Evolutionary conservation across 2,113 vertebrate genomes (phyloP), one percentile per base, ranked within the genome.

Genomic region (Heterotis niloticus): DNA sequence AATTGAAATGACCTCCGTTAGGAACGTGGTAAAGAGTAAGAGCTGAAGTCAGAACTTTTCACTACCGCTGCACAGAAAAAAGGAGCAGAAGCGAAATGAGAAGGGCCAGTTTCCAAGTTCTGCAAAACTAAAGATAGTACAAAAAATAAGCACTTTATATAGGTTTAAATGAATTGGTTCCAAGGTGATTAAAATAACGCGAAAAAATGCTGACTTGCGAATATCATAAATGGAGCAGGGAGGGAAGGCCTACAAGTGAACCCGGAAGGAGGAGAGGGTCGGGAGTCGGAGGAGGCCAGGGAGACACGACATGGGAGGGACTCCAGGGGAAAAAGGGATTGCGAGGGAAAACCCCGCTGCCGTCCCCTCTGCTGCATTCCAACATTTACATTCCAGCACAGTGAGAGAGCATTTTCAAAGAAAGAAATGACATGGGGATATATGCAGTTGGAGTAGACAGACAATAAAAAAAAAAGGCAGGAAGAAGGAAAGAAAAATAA

Each of bases 341-440:
- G 82, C 59, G 17, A 88, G 91, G 92, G 91, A 91, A 92, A 92
- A 90, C 82, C 91, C 92, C 91, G 83, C 80, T 62, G 64, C 82
- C 89, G 85, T 90, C 86, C 89, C 87, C 73, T 85, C 82, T 65
- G 77, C 80, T 81, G 75, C 82, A 81, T 87, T 82, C 85, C 84
- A 28, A 82, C 73, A 82, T 65, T 86, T 62, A 81, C 85, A 89
- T 88, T 91, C 87, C 88, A 76, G 69, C 76, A 65, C 83, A 86
- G 78, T 7, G 5, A 86, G 83, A 85, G 52, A 64, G 66, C 18
- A 81, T 5, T 68, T 28, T 68, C 24, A 44, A 44, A 2, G 34
- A 52, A 64, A 54, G 44, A 34, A 77, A 1, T 11, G 12, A 65
- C 64, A 64, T 51, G 75, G 13, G 52, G 5, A 67, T 11, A 44